These are phyloP conservation scores for Bembecia ichneumoniformis DNA, from an alignment of 2,888 invertebrate species.

Conservation along the genomic window DNA sequence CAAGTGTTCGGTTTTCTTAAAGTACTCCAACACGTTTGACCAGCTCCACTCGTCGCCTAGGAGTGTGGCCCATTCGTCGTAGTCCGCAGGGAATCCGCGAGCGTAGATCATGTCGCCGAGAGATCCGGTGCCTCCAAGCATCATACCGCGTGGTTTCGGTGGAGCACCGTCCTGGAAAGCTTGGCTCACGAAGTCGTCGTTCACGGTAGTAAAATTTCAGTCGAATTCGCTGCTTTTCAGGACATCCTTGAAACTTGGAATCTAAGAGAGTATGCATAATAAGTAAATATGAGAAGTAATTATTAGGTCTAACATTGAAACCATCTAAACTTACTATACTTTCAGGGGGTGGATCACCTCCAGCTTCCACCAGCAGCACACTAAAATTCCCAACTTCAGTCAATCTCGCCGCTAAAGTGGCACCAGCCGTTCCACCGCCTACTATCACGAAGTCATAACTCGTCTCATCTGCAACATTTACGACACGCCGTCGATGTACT, in stretches of 20 bases:
- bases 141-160: conserved; percentile 44
- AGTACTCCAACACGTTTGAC: conserved; percentile 41
- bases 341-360: conserved; percentile 45
- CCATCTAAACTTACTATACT: conserved; percentile 35
- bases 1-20: conserved; percentile 48
- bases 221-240: conserved; percentile 37
- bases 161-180: conserved; percentile 32
- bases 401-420: conserved; percentile 33
- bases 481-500: not conserved
- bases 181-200: conserved; percentile 38
- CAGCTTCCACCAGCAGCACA: conserved; percentile 55
- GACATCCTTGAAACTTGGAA: conserved; percentile 34
- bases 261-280: conserved; percentile 21
- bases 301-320: not conserved
- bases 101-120: conserved; percentile 56
- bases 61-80: conserved; percentile 42
- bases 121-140: conserved; percentile 53
- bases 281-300: too few species aligned
- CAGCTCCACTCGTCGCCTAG: conserved; percentile 41
- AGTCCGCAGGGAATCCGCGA: conserved; percentile 48
- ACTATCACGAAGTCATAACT: conserved; percentile 49
- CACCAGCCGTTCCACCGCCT: conserved; percentile 51
- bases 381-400: conserved; percentile 19
- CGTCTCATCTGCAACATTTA: conserved; percentile 32
- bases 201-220: conserved; percentile 50